Percentiles rank a stretch among this genome's conserved stretches.
phyloP scores from a whole-genome alignment of 2,113 vertebrate genomes.

The Tachysurus fulvidraco region DNA sequence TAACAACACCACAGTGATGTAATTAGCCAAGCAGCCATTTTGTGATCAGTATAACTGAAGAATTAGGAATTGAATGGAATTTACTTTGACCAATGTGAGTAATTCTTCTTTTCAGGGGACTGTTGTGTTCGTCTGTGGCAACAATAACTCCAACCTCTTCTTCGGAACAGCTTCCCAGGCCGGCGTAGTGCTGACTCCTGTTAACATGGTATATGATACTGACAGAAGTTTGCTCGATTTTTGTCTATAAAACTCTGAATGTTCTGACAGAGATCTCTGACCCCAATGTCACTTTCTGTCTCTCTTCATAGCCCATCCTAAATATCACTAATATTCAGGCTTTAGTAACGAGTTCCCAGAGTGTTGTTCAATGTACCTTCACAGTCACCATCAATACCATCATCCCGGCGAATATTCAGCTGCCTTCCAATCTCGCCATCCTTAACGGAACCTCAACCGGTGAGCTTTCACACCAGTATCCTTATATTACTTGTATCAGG shows the following conservation, averaged over 20 bases:
- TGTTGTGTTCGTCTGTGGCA: neutral
- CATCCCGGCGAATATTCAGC: neutral
- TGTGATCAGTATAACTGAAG: neutral
- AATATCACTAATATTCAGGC: neutral
- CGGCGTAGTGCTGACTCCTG: neutral
- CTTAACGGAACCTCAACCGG: neutral
- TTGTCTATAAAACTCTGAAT: neutral
- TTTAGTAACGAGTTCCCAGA: neutral
- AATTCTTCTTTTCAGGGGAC: neutral
- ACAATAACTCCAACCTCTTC: neutral
- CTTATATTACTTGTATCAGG: neutral
- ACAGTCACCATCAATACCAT: rapidly evolving
- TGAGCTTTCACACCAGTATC: neutral
- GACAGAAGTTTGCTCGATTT: neutral
- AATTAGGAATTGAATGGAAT: neutral
- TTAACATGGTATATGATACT: neutral
- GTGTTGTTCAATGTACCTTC: neutral
- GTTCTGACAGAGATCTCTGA: neutral
- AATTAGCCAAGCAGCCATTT: neutral
- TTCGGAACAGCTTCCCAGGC: neutral
- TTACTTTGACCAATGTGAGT: neutral
- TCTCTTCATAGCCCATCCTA: rapidly evolving
- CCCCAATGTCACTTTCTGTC: neutral
- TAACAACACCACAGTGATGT: neutral
- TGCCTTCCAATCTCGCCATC: neutral